Evolutionary conservation across 2,888 invertebrate genomes (phyloP), one percentile per base, ranked within the genome.

Genomic region (Erebia aethiops): DNA sequence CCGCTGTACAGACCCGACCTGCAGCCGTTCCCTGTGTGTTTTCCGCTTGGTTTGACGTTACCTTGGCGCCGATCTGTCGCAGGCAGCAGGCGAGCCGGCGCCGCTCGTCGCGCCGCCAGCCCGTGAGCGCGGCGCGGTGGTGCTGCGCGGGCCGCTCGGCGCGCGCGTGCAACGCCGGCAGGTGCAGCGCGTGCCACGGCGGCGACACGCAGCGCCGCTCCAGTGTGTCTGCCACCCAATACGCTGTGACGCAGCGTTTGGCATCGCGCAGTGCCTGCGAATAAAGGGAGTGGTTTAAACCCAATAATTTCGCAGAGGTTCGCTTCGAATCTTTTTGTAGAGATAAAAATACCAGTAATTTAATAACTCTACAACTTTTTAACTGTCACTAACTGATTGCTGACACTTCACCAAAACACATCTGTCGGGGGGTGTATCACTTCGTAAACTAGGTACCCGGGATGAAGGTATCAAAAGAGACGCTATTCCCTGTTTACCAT

Each of bases 121-220:
- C 99, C 58, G 98, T 96, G 13, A 98, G 91, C 5, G 97, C 96
- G 77, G 98, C 97, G 43, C 98, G 95, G 87, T 97, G 96, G 79
- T 96, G 95, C 0, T 94, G 87, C 26, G 96, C 95, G 13, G 98
- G 98, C 3, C 96, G 94, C 75, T 97, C 97, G 51, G 93, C 26
- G 95, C 94, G 69, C 57, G 94, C 93, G 81, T 92, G 94, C 80
- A 96, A 95, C 71, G 95, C 95, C 11, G 99, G 99, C 79, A 99
- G 94, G 89, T 99, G 99, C 61, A 98, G 92, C 13, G 98, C 98
- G 80, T 97, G 97, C 97, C 97, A 99, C 0, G 99, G 99, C 0
- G 99, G 98, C 67, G 96, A 90, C 79, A 99, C 96, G 81, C 97
- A 97, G 79, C 97, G 97, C 64, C 97, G 96, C 26, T 95, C 86